Base-by-base conservation (phyloP, 92 coral and sea anemone species). In the Parazoanthus swiftii region DNA sequence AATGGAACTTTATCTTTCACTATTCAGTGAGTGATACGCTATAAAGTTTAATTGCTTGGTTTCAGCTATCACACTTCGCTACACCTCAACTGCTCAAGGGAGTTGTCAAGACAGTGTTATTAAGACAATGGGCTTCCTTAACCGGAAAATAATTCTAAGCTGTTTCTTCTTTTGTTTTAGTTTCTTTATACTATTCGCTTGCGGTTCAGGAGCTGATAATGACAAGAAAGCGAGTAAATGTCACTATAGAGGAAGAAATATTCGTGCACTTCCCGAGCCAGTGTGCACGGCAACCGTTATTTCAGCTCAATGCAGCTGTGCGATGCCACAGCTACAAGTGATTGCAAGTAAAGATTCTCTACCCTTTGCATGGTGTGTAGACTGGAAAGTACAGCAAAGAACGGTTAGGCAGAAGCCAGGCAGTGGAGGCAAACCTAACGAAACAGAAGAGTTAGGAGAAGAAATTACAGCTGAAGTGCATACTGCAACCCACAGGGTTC, bases 301-400 rank as follows among this genome's bases (percentile, higher is more conserved):
- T 26, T 67, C 9, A 2, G 82, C 82, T 1, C 82, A 79, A 38
- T 79, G 82, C 37, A 79, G 66, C 63, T 79, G 82, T 79, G n/a
- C 35, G 20, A 23, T 79, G 35, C 66, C 1, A 2, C 56, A 21
- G 51, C 51, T 1, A 46, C 51, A 46, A 46, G 51, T 0, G 16
- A 25, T 7, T 16, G 33, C 26, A 20, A n/a, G 0, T n/a, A n/a
- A 3, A 13, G 15, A 25, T 1, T 6, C 2, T 20, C 8, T 76
- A 0, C 63, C 66, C 2, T 79, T 79, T 51, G 58, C 82, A 29
- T 26, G 48, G 65, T 79, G 82, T 50, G 2, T 46, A 16, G 39
- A 50, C 26, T 79, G 82, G 82, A 50, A 54, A 79, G 51, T n/a
- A 79, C 66, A 79, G 39, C 82, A 79, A 23, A n/a, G 4, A 37